These are phyloP conservation scores for Eupithecia subfuscata DNA, from an alignment of 2,888 invertebrate species.

Conservation along the genomic window DNA sequence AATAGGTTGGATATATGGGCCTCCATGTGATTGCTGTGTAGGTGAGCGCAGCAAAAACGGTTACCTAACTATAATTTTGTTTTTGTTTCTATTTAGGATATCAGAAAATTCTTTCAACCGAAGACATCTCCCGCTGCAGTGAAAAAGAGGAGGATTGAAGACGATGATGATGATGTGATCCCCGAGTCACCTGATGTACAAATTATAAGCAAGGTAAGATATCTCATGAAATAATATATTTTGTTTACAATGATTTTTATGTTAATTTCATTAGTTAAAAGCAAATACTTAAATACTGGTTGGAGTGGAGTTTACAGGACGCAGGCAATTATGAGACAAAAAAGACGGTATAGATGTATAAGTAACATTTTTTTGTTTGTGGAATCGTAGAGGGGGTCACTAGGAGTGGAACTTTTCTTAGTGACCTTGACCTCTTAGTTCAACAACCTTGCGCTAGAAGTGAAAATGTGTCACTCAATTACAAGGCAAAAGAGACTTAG, in stretches of 20 bases:
- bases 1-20: not conserved
- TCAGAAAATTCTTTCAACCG: constrained; percentile 84
- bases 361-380: too few relatives aligned
- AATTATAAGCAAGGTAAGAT: constrained; percentile 67
- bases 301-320: too few relatives aligned
- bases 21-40: not conserved
- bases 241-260: not conserved
- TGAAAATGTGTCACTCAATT: too few relatives aligned
- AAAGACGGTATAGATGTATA: too few relatives aligned
- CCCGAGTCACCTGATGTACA: constrained; percentile 84
- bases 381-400: too few relatives aligned
- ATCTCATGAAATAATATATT: not conserved
- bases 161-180: constrained; percentile 84
- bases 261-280: not conserved
- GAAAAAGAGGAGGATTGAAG: constrained; percentile 46
- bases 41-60: not conserved
- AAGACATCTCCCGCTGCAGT: constrained; percentile 54
- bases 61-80: not conserved
- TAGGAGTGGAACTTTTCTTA: too few relatives aligned
- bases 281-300: too few relatives aligned
- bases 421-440: too few relatives aligned
- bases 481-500: too few relatives aligned
- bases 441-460: too few relatives aligned
- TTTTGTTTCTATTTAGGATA: constrained; percentile 77
- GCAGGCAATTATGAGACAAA: too few relatives aligned